Evolutionary conservation across 2,888 invertebrate species (phyloP).

Genomic region (Caenorhabditis sinica): DNA sequence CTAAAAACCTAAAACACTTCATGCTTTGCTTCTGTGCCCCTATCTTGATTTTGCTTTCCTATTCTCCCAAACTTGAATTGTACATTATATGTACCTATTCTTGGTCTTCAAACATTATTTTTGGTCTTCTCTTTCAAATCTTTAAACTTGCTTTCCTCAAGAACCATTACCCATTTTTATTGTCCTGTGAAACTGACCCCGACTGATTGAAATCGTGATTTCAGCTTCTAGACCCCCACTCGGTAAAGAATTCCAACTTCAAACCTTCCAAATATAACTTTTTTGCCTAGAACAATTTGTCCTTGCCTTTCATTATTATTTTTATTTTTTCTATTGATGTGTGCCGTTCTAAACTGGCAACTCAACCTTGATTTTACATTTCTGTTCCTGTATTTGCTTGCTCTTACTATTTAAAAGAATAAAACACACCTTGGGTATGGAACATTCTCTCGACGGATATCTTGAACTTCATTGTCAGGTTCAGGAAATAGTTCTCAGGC

Average conservation of each 20-base stretch:
- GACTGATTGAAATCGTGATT: slow-evolving; percentile 4
- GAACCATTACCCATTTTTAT: neutral
- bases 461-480: neutral
- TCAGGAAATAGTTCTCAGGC: neutral
- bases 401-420: neutral
- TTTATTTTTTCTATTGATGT: no score
- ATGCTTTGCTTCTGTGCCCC: neutral
- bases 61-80: slow-evolving; percentile 7
- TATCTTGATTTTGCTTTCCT: neutral
- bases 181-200: slow-evolving; percentile 18
- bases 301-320: neutral
- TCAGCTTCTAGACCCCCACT: neutral
- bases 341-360: no score
- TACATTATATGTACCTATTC: neutral
- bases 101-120: no score
- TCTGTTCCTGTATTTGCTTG: neutral
- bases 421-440: slow-evolving; percentile 4
- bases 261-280: neutral
- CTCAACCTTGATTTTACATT: no score
- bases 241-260: neutral
- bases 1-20: neutral
- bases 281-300: neutral
- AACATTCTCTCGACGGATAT: neutral
- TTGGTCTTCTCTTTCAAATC: no score
- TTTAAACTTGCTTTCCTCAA: no score